phyloP scores from a whole-genome alignment of 2,888 invertebrate genomes.

The Malacosoma neustria region DNA sequence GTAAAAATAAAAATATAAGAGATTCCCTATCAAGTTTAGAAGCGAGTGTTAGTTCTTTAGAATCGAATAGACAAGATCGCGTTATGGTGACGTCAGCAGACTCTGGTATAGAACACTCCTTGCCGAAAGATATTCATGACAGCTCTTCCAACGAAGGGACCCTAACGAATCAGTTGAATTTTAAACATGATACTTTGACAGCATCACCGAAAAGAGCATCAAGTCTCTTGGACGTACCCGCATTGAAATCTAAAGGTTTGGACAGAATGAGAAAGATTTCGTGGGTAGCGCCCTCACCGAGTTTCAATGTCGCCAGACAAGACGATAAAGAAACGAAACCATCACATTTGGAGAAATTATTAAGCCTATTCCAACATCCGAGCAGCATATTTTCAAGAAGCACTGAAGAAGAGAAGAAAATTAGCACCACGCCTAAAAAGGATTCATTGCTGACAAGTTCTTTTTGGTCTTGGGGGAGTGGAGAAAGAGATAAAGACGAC shows the following conservation, averaged over 20 bases:
- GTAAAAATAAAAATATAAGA: conserved; percentile 53
- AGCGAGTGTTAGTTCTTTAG: conserved; percentile 66
- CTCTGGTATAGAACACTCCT: conserved; percentile 63
- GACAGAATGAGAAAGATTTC: conserved; percentile 75
- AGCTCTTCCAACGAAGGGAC: conserved; percentile 68
- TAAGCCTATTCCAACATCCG: conserved; percentile 79
- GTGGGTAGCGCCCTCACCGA: conserved; percentile 71
- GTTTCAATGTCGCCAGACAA: conserved; percentile 49
- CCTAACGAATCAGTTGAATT: conserved; percentile 58
- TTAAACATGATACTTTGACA: conserved; percentile 47
- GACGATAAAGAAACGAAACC: conserved; percentile 64
- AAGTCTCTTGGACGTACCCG: conserved; percentile 60
- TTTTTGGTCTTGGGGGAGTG: conserved; percentile 66
- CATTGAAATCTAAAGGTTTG: conserved; percentile 49
- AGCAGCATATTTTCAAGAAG: conserved; percentile 74
- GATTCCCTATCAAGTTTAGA: conserved; percentile 65
- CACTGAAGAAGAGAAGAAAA: conserved; percentile 57
- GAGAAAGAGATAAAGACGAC: conserved; percentile 37
- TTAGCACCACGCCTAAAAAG: conserved; percentile 57
- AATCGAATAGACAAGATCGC: conserved; percentile 54
- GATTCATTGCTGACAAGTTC: conserved; percentile 58
- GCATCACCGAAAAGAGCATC: conserved; percentile 53
- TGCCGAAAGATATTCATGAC: conserved; percentile 54
- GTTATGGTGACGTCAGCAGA: conserved; percentile 64
- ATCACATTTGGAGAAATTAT: conserved; percentile 77